These are phyloP conservation scores for Coregonus ussuriensis DNA, from an alignment of 2,797 vertebrate genomes.

Conservation along the genomic window DNA sequence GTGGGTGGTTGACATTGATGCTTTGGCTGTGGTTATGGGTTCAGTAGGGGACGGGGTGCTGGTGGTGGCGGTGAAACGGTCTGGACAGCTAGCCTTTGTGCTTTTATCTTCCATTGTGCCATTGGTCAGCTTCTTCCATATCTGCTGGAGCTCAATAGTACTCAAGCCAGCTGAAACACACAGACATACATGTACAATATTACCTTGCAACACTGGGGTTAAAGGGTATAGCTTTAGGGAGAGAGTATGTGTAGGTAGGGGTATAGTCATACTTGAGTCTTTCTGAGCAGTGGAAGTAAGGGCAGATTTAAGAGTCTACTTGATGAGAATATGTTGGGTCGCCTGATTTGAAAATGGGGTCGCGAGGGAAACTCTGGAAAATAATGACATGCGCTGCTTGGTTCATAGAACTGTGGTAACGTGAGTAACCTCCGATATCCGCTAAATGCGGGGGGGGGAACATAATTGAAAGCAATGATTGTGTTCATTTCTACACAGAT, in stretches of 20 bases:
- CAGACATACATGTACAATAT: neutral
- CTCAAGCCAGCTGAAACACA: constrained; percentile 77
- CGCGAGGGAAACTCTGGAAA: no score
- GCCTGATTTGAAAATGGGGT: no score
- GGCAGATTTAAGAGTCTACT: neutral
- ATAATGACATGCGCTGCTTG: no score
- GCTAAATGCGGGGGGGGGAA: no score
- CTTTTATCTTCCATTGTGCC: constrained; percentile 82
- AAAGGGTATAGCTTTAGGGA: neutral
- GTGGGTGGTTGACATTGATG: constrained; percentile 62
- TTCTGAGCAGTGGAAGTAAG: neutral
- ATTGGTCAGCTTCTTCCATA: constrained; percentile 90
- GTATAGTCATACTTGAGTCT: neutral
- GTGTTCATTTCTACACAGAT: no score
- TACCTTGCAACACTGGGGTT: neutral
- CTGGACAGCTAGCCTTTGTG: constrained; percentile 75
- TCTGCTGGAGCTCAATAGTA: constrained; percentile 87
- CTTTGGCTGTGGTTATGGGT: constrained; percentile 81
- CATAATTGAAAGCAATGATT: no score
- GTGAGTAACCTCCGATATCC: no score
- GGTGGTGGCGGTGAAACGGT: constrained; percentile 78
- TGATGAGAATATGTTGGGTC: neutral
- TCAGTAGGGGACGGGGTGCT: constrained; percentile 78
- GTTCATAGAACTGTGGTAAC: no score
- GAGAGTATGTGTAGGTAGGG: neutral